Base-by-base conservation (phyloP, 2,888 invertebrate genomes). In the Eretmocerus hayati region DNA sequence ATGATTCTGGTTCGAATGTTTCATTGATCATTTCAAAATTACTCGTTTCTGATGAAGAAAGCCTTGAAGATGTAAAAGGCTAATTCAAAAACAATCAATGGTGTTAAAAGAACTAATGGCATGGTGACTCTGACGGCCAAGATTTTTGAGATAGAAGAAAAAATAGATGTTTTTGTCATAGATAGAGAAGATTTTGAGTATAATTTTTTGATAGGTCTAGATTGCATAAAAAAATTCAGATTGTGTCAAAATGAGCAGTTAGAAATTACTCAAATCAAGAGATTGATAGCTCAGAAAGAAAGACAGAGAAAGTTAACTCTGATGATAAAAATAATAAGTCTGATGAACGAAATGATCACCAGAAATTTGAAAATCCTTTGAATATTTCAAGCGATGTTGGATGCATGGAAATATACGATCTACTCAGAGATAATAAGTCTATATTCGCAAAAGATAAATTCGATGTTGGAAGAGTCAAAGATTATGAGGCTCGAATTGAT, bases 1-100 rank as follows among this genome's bases (percentile, higher is more conserved):
- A 60, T 37, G 56, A 58, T 41, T 51, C 58, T 2, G 57, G 57
- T 13, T 60, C 59, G 46, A 57, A 59, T 44, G 47, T 55, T 2
- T 54, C 57, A 2, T 11, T 59, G 23, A 57, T 60, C 42, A 59
- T 54, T 40, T 50, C 56, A 19, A 58, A 48, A 50, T 46, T 56
- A 41, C 5, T 51, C 31, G 21, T 42, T 46, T 23, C n/a, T n/a
- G n/a, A 13, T n/a, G 15, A 33, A 33, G 11, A 15, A n/a, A n/a
- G 44, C 42, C 18, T 43, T 13, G 41, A 23, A 44, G 41, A 6
- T 16, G 16, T 16, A 19, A 43, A 43, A n/a, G 19, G 3, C 22
- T 21, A 18, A 45, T 18, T 41, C 37, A 2, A 46, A 15, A 15
- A 45, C 50, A 1, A 43, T 41, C 32, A 50, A 37, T 45, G 50